These are phyloP conservation scores for Ennomos fuscantarius DNA, from an alignment of 2,888 invertebrate species.

Conservation along the genomic window DNA sequence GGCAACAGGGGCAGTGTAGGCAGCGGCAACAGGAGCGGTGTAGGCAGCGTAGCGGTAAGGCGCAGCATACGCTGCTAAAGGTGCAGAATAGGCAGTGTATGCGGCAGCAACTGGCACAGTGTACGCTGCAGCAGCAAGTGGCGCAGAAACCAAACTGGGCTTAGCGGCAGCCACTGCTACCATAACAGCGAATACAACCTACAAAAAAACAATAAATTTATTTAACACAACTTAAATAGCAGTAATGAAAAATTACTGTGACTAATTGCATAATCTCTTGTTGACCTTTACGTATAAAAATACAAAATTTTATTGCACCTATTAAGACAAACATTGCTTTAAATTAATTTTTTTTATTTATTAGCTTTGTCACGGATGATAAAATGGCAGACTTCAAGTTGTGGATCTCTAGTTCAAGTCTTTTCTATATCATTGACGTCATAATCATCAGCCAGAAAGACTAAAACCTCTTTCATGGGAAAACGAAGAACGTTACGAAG, in stretches of 20 bases:
- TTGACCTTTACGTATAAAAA: constrained; percentile 10
- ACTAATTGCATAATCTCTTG: neutral
- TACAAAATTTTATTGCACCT: constrained; percentile 9
- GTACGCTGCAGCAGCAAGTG: constrained; percentile 51
- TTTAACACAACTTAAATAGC: neutral
- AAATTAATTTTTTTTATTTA: constrained; percentile 2
- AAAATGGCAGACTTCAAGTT: too few relatives aligned
- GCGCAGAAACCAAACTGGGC: constrained; percentile 56
- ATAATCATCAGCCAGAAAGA: too few relatives aligned
- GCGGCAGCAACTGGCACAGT: constrained; percentile 56
- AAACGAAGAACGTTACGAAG: too few relatives aligned
- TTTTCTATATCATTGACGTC: too few relatives aligned
- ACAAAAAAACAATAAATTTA: constrained; percentile 17
- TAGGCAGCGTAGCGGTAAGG: constrained; percentile 47
- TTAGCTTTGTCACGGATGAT: too few relatives aligned
- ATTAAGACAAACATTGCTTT: constrained; percentile 5
- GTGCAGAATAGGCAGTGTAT: constrained; percentile 54
- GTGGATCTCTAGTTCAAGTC: too few relatives aligned
- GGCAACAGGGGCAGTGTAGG: constrained; percentile 52
- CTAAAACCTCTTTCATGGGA: too few relatives aligned
- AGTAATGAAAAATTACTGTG: constrained; percentile 6
- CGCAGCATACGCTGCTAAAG: constrained; percentile 54
- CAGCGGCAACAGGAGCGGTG: constrained; percentile 52
- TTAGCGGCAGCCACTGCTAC: constrained; percentile 72
- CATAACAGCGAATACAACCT: constrained; percentile 70